Conservation (phyloP, 2,888 invertebrate genomes). For the Petrolisthes manimaculis region DNA sequence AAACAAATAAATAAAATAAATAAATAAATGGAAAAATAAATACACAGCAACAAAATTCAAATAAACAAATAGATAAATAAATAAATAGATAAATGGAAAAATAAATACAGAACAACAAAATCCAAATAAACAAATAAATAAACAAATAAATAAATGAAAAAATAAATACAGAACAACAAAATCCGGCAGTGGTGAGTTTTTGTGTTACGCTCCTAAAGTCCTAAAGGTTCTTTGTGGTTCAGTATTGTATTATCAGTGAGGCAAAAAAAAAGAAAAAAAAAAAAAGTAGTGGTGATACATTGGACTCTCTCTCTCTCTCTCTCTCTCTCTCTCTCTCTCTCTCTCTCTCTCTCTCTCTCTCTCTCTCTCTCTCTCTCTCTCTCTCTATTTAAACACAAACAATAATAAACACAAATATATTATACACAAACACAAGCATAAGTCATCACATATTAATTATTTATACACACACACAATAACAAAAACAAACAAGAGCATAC, state of each 20-base stretch:
- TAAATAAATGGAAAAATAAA: neutral
- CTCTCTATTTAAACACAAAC: neutral
- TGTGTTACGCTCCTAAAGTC: neutral
- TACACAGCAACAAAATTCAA: neutral
- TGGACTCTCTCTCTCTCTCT: conserved; percentile 15
- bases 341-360: neutral
- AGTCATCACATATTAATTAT: neutral
- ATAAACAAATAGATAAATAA: neutral
- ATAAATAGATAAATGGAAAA: neutral
- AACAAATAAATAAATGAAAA: no score
- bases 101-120: no score
- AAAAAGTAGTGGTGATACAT: neutral
- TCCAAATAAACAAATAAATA: no score
- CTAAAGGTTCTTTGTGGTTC: neutral
- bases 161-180: no score
- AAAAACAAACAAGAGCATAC: neutral
- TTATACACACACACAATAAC: neutral
- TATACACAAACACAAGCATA: neutral
- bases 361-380: conserved; percentile 20
- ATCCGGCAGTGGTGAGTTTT: neutral
- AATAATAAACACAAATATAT: neutral
- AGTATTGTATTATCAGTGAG: no score
- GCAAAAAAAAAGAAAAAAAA: no score
- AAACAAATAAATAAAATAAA: neutral
- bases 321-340: conserved; percentile 21